phyloP scores from a whole-genome alignment of 64 coral and sea anemone species.

The Pachyseris speciosa region DNA sequence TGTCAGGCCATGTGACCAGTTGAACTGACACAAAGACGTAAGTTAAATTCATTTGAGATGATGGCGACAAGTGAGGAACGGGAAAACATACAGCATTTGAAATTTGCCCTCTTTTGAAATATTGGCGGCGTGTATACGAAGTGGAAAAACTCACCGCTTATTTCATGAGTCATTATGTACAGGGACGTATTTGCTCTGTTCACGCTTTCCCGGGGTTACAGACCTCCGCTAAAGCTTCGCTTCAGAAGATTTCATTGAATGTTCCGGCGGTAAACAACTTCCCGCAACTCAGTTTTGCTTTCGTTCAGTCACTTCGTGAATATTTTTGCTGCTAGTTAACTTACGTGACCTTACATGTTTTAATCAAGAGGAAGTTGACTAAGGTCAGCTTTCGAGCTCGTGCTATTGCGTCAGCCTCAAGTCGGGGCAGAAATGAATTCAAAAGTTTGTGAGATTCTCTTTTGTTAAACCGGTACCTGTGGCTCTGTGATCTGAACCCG shows the following conservation, averaged over 20 bases:
- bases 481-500: no score
- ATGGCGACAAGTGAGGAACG: neutral
- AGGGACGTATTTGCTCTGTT: neutral
- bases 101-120: no score
- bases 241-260: neutral
- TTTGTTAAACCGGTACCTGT: neutral
- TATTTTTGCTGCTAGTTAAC: no score
- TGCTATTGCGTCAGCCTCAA: slow-evolving; percentile 20
- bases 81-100: no score
- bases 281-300: neutral
- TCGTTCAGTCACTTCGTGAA: no score
- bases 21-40: no score
- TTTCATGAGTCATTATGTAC: no score
- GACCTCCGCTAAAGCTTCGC: no score
- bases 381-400: neutral
- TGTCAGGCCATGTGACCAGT: neutral
- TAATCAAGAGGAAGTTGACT: neutral
- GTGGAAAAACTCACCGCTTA: no score
- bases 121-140: no score
- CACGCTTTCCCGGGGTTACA: neutral
- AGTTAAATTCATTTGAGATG: neutral
- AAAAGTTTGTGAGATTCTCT: neutral
- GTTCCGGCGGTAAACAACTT: neutral
- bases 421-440: neutral
- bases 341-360: neutral